Evolutionary conservation across 2,888 invertebrate genomes (phyloP).

Genomic region (Pandemis cinnamomeana): DNA sequence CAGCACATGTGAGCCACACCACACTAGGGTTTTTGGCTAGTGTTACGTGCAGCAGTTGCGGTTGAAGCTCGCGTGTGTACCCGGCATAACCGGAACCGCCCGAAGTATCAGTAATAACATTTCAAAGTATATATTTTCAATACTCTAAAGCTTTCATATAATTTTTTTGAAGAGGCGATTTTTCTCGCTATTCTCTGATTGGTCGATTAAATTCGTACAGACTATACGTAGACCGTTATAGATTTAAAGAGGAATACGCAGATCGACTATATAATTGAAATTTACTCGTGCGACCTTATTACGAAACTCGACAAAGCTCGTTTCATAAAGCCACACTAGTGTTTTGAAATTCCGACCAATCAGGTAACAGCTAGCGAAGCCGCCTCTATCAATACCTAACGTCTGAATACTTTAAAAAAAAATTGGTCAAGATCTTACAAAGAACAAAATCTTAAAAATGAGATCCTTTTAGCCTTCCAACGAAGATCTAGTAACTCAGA

Average conservation of each 20-base stretch:
- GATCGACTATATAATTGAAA: too few relatives aligned
- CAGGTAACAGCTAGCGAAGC: not conserved
- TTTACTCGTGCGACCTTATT: too few relatives aligned
- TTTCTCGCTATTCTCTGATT: not conserved
- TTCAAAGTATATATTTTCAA: not conserved
- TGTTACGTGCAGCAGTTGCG: too few relatives aligned
- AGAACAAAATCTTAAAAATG: slow-evolving; percentile 16
- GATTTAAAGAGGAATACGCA: too few relatives aligned
- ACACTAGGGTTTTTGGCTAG: too few relatives aligned
- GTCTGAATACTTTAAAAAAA: not conserved
- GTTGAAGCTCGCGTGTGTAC: too few relatives aligned
- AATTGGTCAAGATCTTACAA: slow-evolving; percentile 30
- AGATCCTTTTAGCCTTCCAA: slow-evolving; percentile 30
- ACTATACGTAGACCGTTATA: not conserved
- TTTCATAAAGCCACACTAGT: too few relatives aligned
- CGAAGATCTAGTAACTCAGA: slow-evolving; percentile 11
- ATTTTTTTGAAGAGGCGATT: not conserved
- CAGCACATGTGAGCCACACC: too few relatives aligned
- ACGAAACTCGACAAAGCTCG: too few relatives aligned
- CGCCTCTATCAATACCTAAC: not conserved
- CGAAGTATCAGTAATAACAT: not conserved
- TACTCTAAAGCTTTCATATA: slow-evolving; percentile 6
- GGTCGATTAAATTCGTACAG: not conserved
- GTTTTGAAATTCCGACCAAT: not conserved
- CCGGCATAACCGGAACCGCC: not conserved